phyloP scores from a whole-genome alignment of 1,140 invertebrate genomes.

The Bombyx mori region DNA sequence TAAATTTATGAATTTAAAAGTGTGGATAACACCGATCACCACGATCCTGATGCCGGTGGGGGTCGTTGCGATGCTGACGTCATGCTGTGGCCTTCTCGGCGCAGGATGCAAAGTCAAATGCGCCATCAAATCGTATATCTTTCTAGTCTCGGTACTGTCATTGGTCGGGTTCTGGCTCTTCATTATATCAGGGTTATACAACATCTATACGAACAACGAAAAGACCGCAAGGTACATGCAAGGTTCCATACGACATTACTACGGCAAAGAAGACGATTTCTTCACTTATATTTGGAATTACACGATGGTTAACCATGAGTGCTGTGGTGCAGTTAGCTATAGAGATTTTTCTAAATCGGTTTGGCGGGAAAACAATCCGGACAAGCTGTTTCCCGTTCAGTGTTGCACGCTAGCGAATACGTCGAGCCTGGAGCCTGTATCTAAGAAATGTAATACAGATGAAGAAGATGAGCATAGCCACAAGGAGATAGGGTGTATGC shows the following conservation, averaged over 20 bases:
- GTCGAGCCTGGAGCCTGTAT: conserved; percentile 28
- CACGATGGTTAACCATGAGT: conserved; percentile 52
- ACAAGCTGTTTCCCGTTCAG: conserved; percentile 40
- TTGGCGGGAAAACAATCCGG: conserved; percentile 36
- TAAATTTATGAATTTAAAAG: conserved; percentile 44
- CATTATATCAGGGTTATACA: conserved; percentile 47
- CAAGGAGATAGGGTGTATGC: conserved; percentile 39
- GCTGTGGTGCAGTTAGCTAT: conserved; percentile 42
- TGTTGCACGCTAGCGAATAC: conserved; percentile 45
- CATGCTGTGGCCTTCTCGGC: conserved; percentile 53
- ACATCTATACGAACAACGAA: conserved; percentile 44
- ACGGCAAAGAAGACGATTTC: conserved; percentile 49
- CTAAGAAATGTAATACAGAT: conserved; percentile 31
- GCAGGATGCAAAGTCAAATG: conserved; percentile 53
- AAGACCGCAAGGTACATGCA: conserved; percentile 33
- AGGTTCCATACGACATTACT: conserved; percentile 27
- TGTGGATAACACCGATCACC: conserved; percentile 49
- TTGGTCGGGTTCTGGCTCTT: conserved; percentile 41
- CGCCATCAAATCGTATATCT: conserved; percentile 52
- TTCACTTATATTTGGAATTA: conserved; percentile 44
- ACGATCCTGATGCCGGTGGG: conserved; percentile 38
- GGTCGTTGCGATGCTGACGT: conserved; percentile 39
- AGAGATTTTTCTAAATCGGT: conserved; percentile 36
- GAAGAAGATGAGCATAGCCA: conserved; percentile 17
- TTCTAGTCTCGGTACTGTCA: conserved; percentile 39